These are phyloP conservation scores for Trogon surrucura DNA, from an alignment of 2,113 vertebrate genomes.

Conservation along the genomic window DNA sequence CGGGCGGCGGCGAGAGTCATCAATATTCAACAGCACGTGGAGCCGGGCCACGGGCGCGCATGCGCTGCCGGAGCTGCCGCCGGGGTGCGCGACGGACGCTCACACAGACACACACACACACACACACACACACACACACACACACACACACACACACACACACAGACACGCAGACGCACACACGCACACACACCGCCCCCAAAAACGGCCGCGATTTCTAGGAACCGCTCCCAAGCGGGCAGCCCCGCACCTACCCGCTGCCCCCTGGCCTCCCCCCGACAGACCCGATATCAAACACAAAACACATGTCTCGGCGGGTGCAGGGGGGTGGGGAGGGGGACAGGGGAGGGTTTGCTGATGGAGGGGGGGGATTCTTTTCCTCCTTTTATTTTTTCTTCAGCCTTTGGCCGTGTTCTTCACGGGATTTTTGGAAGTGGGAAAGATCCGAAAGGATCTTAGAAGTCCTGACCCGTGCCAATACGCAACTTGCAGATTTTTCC, in stretches of 20 bases:
- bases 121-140: not conserved
- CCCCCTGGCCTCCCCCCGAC: not conserved
- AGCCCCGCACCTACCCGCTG: not conserved
- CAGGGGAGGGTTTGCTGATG: not conserved
- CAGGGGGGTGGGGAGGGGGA: too few relatives aligned
- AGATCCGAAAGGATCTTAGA: not conserved
- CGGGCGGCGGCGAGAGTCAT: conserved; percentile 74
- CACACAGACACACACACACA: too few relatives aligned
- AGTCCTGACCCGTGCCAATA: not conserved
- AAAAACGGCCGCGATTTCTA: not conserved
- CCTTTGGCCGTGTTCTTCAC: not conserved
- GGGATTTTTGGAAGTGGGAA: not conserved
- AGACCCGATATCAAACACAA: not conserved
- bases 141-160: not conserved
- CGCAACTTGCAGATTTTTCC: not conserved
- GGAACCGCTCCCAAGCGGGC: not conserved
- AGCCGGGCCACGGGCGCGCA: not conserved
- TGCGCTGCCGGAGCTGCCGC: not conserved
- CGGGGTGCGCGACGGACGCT: not conserved
- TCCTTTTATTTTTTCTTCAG: not conserved
- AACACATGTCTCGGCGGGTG: not conserved
- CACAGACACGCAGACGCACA: too few relatives aligned
- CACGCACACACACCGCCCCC: not conserved
- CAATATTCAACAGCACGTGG: conserved; percentile 86
- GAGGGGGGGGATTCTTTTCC: not conserved